Conservation (phyloP, 2,888 invertebrate genomes). For the Caenorhabditis parvicauda region DNA sequence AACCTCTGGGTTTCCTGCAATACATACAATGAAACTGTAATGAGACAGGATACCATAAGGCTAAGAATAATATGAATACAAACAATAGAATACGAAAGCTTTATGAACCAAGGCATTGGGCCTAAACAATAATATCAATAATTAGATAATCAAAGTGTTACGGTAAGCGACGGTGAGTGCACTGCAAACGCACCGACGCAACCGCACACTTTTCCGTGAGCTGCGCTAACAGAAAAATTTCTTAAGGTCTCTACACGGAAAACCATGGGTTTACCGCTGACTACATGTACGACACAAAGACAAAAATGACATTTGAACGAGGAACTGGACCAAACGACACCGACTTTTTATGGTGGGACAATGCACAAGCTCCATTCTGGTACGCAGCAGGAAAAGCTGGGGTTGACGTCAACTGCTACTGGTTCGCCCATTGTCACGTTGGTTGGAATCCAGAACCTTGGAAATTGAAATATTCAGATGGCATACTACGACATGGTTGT, state of each 20-base stretch:
- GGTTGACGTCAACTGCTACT: slow-evolving; percentile 60
- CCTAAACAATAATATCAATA: too few relatives aligned
- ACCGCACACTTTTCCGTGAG: too few relatives aligned
- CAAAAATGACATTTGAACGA: slow-evolving; percentile 48
- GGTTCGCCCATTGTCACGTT: slow-evolving; percentile 60
- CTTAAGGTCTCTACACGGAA: slow-evolving; percentile 61
- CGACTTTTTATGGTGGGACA: slow-evolving; percentile 56
- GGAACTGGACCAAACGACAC: slow-evolving; percentile 52
- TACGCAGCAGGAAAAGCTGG: slow-evolving; percentile 59
- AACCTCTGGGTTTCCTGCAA: too few relatives aligned
- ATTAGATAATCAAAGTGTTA: too few relatives aligned
- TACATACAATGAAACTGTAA: too few relatives aligned
- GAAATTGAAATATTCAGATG: slow-evolving; percentile 30
- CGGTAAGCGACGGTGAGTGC: too few relatives aligned
- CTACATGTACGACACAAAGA: slow-evolving; percentile 59
- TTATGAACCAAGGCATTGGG: too few relatives aligned
- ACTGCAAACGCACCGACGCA: too few relatives aligned
- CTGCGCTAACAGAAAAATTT: too few relatives aligned
- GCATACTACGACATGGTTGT: slow-evolving; percentile 58
- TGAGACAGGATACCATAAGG: too few relatives aligned
- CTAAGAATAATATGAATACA: too few relatives aligned
- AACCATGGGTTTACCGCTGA: slow-evolving; percentile 61
- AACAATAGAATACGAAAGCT: too few relatives aligned
- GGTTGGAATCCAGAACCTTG: slow-evolving; percentile 1
- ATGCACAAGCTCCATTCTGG: slow-evolving; percentile 58